A percentile compares a stretch with the other conserved stretches of the same genome.
phyloP scores from a whole-genome alignment of 2,888 invertebrate genomes.

The Agriopis marginaria region DNA sequence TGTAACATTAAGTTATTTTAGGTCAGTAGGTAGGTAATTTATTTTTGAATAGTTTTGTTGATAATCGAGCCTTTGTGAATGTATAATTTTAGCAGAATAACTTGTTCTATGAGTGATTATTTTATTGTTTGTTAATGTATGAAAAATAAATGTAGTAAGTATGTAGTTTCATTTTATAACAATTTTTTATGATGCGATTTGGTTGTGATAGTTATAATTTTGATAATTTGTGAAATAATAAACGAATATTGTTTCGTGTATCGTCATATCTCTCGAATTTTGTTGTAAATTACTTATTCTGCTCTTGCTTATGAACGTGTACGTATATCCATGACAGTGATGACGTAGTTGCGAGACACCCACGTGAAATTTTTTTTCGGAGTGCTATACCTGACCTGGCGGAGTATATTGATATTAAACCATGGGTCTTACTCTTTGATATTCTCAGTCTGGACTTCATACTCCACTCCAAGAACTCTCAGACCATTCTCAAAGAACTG shows the following conservation, averaged over 20 bases:
- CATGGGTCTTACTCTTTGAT: constrained; percentile 68
- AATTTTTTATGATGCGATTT: not conserved
- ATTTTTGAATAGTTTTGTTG: not conserved
- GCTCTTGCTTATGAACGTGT: too few species aligned
- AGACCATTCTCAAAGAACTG: constrained; percentile 60
- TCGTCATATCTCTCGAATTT: too few species aligned
- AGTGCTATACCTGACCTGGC: too few species aligned
- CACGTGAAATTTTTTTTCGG: too few species aligned
- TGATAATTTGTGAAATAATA: not conserved
- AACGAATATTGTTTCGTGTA: too few species aligned
- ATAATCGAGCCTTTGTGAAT: not conserved
- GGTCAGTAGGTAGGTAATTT: constrained; percentile 19
- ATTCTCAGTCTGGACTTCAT: constrained; percentile 61
- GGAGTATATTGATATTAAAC: too few species aligned
- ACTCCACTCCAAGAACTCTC: constrained; percentile 54
- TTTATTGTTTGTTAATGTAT: not conserved
- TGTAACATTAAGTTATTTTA: constrained; percentile 15
- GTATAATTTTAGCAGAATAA: not conserved
- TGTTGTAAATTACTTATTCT: too few species aligned
- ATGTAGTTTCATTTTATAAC: not conserved
- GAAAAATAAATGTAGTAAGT: not conserved
- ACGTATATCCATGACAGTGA: too few species aligned
- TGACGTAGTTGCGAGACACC: too few species aligned
- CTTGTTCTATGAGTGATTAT: not conserved
- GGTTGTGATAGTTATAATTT: not conserved